A percentile compares a stretch with the other conserved stretches of the same genome.
Conservation (phyloP, 2,888 invertebrate genomes). For the Oxyscelio sp. region DNA sequence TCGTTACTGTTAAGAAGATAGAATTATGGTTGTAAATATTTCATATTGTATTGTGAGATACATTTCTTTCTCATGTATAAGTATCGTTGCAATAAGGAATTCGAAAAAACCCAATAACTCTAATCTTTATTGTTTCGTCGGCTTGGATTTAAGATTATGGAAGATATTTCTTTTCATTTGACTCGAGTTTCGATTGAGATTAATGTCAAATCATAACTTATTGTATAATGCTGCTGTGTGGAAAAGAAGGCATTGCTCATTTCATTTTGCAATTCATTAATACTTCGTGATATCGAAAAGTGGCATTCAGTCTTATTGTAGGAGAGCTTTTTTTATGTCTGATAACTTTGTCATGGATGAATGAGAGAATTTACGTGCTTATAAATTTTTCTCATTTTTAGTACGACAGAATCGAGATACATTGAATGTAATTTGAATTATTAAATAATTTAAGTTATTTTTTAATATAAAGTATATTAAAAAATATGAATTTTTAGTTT, state of each 20-base stretch:
- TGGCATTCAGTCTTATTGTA: constrained; percentile 22
- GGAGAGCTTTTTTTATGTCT: constrained; percentile 29
- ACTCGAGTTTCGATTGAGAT: constrained; percentile 49
- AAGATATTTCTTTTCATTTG: constrained; percentile 55
- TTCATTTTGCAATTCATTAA: constrained; percentile 50
- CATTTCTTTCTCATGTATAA: constrained; percentile 40
- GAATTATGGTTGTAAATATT: constrained; percentile 39
- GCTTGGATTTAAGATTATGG: constrained; percentile 51
- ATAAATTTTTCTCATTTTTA: constrained; percentile 1
- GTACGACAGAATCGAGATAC: no score
- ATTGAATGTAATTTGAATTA: no score
- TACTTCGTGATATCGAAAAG: constrained; percentile 36
- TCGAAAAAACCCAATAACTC: constrained; percentile 57
- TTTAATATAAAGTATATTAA: no score
- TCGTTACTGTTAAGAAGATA: constrained; percentile 32
- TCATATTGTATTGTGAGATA: constrained; percentile 42
- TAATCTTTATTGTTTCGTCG: constrained; percentile 64
- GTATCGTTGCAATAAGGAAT: constrained; percentile 47
- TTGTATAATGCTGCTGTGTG: background rate
- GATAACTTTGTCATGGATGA: constrained; percentile 40
- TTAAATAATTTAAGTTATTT: no score
- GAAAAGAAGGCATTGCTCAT: constrained; percentile 11
- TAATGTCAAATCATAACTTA: constrained; percentile 45
- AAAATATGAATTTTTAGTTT: no score
- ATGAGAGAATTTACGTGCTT: constrained; percentile 2